Conservation (phyloP, 23 tunicate genomes). For the Halocynthia aurantium region DNA sequence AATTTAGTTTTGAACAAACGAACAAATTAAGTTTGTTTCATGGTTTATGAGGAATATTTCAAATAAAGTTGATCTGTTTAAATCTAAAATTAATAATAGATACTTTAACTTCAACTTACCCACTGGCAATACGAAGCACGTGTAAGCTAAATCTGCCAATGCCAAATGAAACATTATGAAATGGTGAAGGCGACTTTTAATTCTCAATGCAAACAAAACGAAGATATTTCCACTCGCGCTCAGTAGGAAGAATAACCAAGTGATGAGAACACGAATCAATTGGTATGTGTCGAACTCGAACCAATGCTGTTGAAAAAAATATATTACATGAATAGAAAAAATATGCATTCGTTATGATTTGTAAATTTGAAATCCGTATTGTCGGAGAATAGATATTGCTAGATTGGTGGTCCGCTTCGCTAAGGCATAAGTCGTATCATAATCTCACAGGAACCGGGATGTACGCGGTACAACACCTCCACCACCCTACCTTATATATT, state of each 20-base stretch:
- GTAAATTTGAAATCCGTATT: too few species aligned
- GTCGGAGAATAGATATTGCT: too few species aligned
- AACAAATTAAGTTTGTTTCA: too few species aligned
- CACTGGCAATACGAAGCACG: slow-evolving; percentile 58
- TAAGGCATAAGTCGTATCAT: too few species aligned
- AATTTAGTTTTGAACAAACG: too few species aligned
- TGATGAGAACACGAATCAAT: slow-evolving; percentile 57
- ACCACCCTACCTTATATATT: too few species aligned
- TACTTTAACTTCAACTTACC: slow-evolving; percentile 60
- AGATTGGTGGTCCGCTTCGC: too few species aligned
- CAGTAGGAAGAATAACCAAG: slow-evolving; percentile 47
- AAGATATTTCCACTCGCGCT: slow-evolving; percentile 61
- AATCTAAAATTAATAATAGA: background rate
- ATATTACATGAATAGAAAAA: background rate
- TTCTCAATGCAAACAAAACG: slow-evolving; percentile 38
- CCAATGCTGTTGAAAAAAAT: slow-evolving; percentile 43
- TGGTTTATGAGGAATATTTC: too few species aligned
- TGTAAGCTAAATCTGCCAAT: slow-evolving; percentile 51
- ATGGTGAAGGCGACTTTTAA: slow-evolving; percentile 26
- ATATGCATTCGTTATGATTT: too few species aligned
- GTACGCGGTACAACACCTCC: too few species aligned
- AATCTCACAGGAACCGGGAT: too few species aligned
- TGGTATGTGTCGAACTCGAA: slow-evolving; percentile 55
- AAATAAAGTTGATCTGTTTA: background rate
- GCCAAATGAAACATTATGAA: slow-evolving; percentile 67